These are phyloP conservation scores for Thera britannica DNA, from an alignment of 2,888 invertebrate species.

Conservation along the genomic window DNA sequence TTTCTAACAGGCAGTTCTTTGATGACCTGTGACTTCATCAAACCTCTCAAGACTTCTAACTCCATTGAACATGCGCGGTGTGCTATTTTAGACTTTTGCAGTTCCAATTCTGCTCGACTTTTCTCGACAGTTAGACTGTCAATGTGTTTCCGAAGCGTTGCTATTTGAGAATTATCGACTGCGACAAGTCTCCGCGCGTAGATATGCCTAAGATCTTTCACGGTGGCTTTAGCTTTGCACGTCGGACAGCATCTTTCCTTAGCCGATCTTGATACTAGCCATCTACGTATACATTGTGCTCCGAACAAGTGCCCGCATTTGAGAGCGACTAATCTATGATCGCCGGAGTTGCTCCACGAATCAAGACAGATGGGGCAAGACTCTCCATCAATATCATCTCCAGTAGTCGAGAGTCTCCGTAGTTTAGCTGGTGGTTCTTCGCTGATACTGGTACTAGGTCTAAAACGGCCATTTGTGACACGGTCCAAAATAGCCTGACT, in stretches of 20 bases:
- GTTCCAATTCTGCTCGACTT: constrained; percentile 85
- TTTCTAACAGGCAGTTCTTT: constrained; percentile 56
- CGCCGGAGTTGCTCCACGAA: constrained; percentile 93
- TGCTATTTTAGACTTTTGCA: constrained; percentile 74
- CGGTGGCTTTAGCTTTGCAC: constrained; percentile 90
- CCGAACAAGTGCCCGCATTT: constrained; percentile 98
- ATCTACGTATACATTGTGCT: constrained; percentile 89
- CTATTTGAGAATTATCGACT: constrained; percentile 91
- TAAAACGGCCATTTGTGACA: not conserved
- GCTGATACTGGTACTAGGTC: constrained; percentile 9
- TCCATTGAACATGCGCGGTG: constrained; percentile 63
- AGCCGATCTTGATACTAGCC: constrained; percentile 86
- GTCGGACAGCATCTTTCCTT: constrained; percentile 92
- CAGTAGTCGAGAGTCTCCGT: constrained; percentile 55
- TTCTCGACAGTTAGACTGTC: constrained; percentile 84
- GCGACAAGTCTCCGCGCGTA: constrained; percentile 91
- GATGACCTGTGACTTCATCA: constrained; percentile 62
- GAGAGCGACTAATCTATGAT: constrained; percentile 93
- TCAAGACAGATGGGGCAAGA: constrained; percentile 96
- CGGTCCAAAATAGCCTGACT: not conserved
- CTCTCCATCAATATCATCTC: constrained; percentile 87
- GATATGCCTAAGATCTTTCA: constrained; percentile 89
- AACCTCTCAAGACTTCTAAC: constrained; percentile 60
- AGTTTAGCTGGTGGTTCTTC: constrained; percentile 58
- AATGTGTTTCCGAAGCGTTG: constrained; percentile 86